Evolutionary conservation across 2,888 invertebrate genomes (phyloP), one percentile per base, ranked within the genome.

Genomic region (Netelia fuscicornis): DNA sequence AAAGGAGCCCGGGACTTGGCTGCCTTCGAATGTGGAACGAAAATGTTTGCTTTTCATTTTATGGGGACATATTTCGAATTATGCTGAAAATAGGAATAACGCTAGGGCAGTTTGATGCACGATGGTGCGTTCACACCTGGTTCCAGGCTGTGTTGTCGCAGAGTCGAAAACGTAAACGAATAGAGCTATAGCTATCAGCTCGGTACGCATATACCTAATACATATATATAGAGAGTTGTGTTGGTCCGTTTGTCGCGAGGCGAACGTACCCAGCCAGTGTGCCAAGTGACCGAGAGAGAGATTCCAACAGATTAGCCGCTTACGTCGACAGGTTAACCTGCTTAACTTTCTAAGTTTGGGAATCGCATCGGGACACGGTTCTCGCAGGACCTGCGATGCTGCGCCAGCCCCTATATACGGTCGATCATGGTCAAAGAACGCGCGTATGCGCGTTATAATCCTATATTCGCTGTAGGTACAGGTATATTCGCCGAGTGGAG

Each of bases 271-370:
- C 37, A 37, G 6, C 37, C 37, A 37, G 37, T 37, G 23, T 37
- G 56, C 80, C 76, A 70, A 87, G 81, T 82, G 81, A 86, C 82
- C 84, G 84, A 54, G 77, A 85, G 87, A 54, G 77, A 85, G 87
- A 86, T 89, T 88, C 86, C 62, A 37, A 42, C 78, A 84, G 82
- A 88, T 87, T 85, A 89, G 83, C 86, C 86, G 87, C 86, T 88
- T 85, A 85, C 86, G 86, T 84, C 86, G 88, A 86, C 89, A 86
- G 88, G 88, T 87, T 88, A 87, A 79, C 86, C 85, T 87, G 87
- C 89, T 91, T 90, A 90, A 90, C 91, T 90, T 90, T 90, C 87
- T 89, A 90, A 90, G 88, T 89, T 88, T 78, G 20, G 74, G 89
- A 91, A 90, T 91, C 91, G 90, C 89, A 89, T 91, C 91, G 90